Base-by-base conservation (phyloP, 2,888 invertebrate species). In the Drosophila parthenogenetica region DNA sequence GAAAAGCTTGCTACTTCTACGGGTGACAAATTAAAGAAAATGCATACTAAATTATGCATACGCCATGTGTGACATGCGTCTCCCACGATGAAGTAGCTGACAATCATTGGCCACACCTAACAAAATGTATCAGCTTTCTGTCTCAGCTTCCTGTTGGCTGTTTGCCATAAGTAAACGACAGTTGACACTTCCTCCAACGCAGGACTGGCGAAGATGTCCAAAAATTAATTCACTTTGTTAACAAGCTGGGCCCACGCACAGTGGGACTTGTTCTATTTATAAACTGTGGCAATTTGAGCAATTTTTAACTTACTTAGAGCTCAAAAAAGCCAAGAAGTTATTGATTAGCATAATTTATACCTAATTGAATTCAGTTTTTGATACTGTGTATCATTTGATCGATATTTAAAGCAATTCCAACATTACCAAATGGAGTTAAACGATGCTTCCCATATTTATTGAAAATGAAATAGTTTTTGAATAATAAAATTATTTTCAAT, bases 41-140 rank as follows among this genome's bases (percentile, higher is more conserved):
- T 49, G 29, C 16, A 13, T 29, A 55, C 43, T 72, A 59, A 69
- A 75, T 75, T 75, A 77, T 69, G 68, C 25, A 75, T 72, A 77
- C 77, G 77, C 69, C 50, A 42, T 58, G 75, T 72, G 73, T 53
- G 35, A 63, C 59, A 58, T 29, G 25, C 35, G 35, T 16, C 55
- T 22, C 25, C 35, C 13, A 58, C 39, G 32, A 17, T 42, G 57
- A n/a, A 32, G 19, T 51, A 61, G 42, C 58, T 40, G 64, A 65
- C 64, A 61, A 48, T 11, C 53, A 22, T 43, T 58, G 71, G 55
- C 55, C 61, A 71, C 67, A 63, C 25, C 61, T 70, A 61, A 71
- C 19, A 22, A 35, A 35, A 39, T 60, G 29, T 29, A 49, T 60
- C 43, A 50, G 50, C 16, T 42, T 43, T 17, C 16, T 19, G 45